Evolutionary conservation across 2,888 invertebrate genomes (phyloP), one percentile per base, ranked within the genome.

Genomic region (Zygothrica quintamaculata): DNA sequence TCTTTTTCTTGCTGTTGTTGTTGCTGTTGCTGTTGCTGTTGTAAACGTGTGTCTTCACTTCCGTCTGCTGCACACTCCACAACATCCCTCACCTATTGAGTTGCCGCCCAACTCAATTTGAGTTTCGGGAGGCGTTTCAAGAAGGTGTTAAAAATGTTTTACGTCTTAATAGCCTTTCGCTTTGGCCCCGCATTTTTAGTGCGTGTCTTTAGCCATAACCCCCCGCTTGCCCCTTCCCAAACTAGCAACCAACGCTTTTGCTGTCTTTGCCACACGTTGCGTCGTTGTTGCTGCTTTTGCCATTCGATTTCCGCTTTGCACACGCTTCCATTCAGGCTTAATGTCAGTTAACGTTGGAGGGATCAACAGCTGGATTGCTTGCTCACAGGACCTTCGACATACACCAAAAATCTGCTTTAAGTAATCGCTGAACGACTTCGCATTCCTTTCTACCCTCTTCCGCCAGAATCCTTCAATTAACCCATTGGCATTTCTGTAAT

Each of bases 141-240:
- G 60, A 65, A 86, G 84, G 84, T 81, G 84, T 80, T 87, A 65
- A 69, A 84, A 81, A 80, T 81, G 81, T 75, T 84, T 87, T 74
- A 81, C 81, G 84, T 81, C 81, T 81, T 81, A 87, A 81, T 81
- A 81, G 81, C 69, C 51, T 59, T 61, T 57, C 34, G 65, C 71
- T 37, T 37, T 43, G 48, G 55, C 40, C 22, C 36, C 12, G 5
- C 7, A 36, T 18, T 3, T 1, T 5, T 5, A 40, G 39, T 34
- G 52, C 57, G 40, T 46, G 31, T 22, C 8, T n/a, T 3, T 18
- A n/a, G n/a, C n/a, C n/a, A n/a, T n/a, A n/a, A 13, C 1, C 4
- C 8, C 2, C 4, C 31, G 1, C 36, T 18, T 1, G 8, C 42
- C 22, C 0, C 18, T 34, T 9, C n/a, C 11, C 11, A 6, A 22